phyloP scores from a whole-genome alignment of 1,140 invertebrate species.

The Polypedilum vanderplanki region DNA sequence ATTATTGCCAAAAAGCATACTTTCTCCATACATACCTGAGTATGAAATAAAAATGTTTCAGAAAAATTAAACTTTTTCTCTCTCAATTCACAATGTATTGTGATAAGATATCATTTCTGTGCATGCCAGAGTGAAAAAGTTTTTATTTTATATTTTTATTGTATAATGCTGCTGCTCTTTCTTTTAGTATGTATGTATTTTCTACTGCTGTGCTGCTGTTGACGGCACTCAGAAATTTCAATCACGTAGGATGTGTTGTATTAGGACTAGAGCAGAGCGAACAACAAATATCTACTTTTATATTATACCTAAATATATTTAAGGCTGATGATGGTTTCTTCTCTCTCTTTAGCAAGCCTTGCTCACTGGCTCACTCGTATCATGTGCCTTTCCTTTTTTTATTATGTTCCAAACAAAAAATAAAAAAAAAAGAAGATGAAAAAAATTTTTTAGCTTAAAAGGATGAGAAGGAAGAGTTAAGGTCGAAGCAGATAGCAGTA shows the following conservation, averaged over 20 bases:
- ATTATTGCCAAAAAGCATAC: too few relatives aligned
- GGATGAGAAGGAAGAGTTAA: neutral
- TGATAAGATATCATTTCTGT: constrained; percentile 10
- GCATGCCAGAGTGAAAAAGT: neutral
- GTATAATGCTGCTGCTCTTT: too few relatives aligned
- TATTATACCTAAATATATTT: neutral
- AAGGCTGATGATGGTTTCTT: constrained; percentile 23
- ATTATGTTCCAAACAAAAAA: constrained; percentile 12
- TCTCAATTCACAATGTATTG: too few relatives aligned
- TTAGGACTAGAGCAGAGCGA: neutral
- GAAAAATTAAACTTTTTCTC: too few relatives aligned
- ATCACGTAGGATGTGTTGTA: constrained; percentile 24
- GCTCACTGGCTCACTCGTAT: neutral
- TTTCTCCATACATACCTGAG: too few relatives aligned
- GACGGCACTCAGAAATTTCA: constrained; percentile 22
- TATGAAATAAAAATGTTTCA: too few relatives aligned
- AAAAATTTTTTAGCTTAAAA: neutral
- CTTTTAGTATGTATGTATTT: too few relatives aligned
- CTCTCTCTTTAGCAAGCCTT: neutral
- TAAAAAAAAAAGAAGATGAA: neutral
- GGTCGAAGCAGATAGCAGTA: neutral
- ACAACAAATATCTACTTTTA: constrained; percentile 22
- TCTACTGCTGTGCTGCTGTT: neutral
- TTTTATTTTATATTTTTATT: too few relatives aligned
- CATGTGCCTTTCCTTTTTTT: constrained; percentile 15